Evolutionary conservation across 2,888 invertebrate genomes (phyloP).

Genomic region (Lithophane semibrunnea): DNA sequence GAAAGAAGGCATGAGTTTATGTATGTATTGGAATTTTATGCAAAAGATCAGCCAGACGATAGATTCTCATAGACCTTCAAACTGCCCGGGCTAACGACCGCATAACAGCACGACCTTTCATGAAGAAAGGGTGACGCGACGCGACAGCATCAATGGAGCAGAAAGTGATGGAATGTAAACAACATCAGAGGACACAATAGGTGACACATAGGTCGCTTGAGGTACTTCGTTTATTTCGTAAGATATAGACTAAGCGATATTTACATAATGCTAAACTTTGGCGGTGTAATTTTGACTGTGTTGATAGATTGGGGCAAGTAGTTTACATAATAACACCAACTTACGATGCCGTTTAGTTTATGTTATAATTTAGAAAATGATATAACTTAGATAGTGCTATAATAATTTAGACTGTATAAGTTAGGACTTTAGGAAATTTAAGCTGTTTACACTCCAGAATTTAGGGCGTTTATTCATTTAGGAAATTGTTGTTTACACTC

Average conservation of each 20-base stretch:
- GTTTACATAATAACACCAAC: not conserved
- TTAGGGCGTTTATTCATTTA: no score
- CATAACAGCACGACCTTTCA: conserved; percentile 21
- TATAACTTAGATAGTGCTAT: not conserved
- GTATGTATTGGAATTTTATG: not conserved
- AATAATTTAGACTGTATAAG: not conserved
- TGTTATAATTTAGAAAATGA: no score
- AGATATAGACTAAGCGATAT: not conserved
- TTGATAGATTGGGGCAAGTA: not conserved
- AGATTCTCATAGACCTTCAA: not conserved
- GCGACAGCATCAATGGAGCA: not conserved
- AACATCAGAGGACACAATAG: conserved; percentile 9
- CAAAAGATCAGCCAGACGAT: not conserved
- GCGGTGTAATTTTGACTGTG: not conserved
- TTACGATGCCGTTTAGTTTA: not conserved
- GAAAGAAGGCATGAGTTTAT: not conserved
- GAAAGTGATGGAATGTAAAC: conserved; percentile 2
- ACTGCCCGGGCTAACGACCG: conserved; percentile 3
- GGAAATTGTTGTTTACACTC: not conserved
- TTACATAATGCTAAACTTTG: not conserved
- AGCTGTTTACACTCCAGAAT: no score
- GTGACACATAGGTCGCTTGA: not conserved
- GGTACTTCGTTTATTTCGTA: not conserved
- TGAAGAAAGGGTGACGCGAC: conserved; percentile 9
- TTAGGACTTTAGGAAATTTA: not conserved